Evolutionary conservation across 2,888 invertebrate species (phyloP), one percentile per base, ranked within the genome.

Genomic region (Bugula neritina): DNA sequence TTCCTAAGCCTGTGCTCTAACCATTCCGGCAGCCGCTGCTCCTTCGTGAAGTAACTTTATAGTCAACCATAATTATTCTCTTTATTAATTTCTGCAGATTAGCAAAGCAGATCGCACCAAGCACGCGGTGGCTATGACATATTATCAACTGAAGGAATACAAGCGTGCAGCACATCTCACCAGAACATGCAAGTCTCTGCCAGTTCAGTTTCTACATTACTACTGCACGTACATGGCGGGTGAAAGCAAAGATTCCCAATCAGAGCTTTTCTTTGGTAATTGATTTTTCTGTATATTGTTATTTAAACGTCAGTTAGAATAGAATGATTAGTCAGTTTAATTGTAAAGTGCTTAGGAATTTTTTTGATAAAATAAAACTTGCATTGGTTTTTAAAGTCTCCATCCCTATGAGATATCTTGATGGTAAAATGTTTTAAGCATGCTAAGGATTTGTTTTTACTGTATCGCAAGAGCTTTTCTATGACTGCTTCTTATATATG

Each of bases 111-210:
- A 63, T 13, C 2, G 63, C 2, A 31, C 63, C 25, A 63, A 63
- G 63, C 63, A 92, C 82, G 87, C 88, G 55, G 83, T 94, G 76
- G 92, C 93, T 0, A 93, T 92, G 83, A 90, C 91, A 75, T 94
- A 92, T 82, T 94, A 94, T 81, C 93, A 95, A 84, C 87, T 91
- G 63, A 91, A 92, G 77, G 96, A 97, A 83, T 96, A 93, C 83
- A 93, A 94, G 79, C 87, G 88, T 72, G 84, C 85, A 54, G 84
- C 83, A 13, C 77, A 78, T 73, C 80, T 81, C 71, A 70, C 43
- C 69, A 77, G 79, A 17, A 80, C 80, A 74, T 76, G 72, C 13
- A 71, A 69, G 79, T 78, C 77, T 71, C 86, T 89, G 0, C 91
- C 91, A 81, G 89, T 90, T 58, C 88, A 90, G 74, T 97, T 96